Evolutionary conservation across 1,140 invertebrate genomes (phyloP).

Genomic region (Drosophila jambulina): DNA sequence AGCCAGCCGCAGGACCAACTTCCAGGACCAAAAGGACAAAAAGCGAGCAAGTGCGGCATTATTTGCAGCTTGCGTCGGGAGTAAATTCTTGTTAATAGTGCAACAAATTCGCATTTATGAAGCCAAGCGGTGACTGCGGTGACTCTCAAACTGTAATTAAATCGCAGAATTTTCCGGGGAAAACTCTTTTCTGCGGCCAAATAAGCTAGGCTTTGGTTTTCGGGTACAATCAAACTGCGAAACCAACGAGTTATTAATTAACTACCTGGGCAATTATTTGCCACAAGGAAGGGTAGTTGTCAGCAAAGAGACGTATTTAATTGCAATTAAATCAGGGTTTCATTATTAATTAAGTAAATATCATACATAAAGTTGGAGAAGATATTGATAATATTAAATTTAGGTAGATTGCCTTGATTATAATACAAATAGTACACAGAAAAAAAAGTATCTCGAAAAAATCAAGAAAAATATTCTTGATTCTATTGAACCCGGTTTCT

Average conservation of each 20-base stretch:
- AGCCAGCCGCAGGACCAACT: conserved; percentile 22
- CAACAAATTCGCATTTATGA: conserved; percentile 47
- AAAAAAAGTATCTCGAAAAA: too few species aligned
- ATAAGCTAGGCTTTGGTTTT: neutral
- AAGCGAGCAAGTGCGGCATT: conserved; percentile 11
- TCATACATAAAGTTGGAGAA: neutral
- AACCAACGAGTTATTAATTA: neutral
- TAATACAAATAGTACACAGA: neutral
- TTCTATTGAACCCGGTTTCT: too few species aligned
- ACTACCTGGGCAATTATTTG: neutral
- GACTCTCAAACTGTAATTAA: conserved; percentile 33
- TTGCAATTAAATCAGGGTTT: neutral
- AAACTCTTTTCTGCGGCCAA: neutral
- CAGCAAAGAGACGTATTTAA: neutral
- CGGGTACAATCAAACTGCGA: neutral
- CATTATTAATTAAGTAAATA: too few species aligned
- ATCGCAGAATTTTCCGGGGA: neutral
- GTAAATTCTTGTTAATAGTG: conserved; percentile 46
- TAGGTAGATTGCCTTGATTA: neutral
- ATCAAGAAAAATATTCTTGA: too few species aligned
- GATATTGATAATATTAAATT: neutral
- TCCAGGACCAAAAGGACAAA: conserved; percentile 1
- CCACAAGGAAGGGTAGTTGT: neutral
- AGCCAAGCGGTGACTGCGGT: conserved; percentile 11
- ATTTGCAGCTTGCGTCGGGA: conserved; percentile 33